Percentiles rank a stretch among this genome's conserved stretches.
Conservation (phyloP, 2,797 vertebrate species). For the Merluccius polli region DNA sequence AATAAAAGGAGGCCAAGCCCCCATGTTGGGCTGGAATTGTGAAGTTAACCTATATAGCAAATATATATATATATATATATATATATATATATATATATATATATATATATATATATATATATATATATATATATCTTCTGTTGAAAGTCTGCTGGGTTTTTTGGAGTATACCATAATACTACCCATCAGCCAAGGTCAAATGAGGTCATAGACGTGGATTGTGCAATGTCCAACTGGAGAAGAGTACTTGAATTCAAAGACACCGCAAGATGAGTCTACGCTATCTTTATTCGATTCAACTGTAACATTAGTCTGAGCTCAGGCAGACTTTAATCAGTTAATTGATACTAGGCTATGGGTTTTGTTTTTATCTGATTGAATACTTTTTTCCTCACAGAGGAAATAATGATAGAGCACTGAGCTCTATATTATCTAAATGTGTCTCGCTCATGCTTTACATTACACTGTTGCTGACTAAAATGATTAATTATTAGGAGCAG, state of each 20-base stretch:
- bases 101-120: too few relatives aligned
- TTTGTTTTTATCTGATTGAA: neutral
- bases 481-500: neutral
- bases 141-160: too few relatives aligned
- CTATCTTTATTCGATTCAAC: neutral
- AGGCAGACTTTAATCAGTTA: neutral
- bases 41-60: neutral
- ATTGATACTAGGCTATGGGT: too few relatives aligned
- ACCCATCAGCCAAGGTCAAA: neutral
- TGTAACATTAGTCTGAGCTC: neutral
- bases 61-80: too few relatives aligned
- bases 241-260: neutral
- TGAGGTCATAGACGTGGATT: neutral
- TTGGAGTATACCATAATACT: neutral
- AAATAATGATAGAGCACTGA: neutral
- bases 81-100: too few relatives aligned
- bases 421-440: neutral
- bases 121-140: too few relatives aligned
- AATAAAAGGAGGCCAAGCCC: constrained; percentile 48
- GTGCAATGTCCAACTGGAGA: neutral
- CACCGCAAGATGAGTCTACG: neutral
- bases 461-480: neutral
- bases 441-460: neutral
- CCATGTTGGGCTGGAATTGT: constrained; percentile 23
- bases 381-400: neutral